These are phyloP conservation scores for Eupeodes luniger DNA, from an alignment of 2,888 invertebrate genomes.

Conservation along the genomic window DNA sequence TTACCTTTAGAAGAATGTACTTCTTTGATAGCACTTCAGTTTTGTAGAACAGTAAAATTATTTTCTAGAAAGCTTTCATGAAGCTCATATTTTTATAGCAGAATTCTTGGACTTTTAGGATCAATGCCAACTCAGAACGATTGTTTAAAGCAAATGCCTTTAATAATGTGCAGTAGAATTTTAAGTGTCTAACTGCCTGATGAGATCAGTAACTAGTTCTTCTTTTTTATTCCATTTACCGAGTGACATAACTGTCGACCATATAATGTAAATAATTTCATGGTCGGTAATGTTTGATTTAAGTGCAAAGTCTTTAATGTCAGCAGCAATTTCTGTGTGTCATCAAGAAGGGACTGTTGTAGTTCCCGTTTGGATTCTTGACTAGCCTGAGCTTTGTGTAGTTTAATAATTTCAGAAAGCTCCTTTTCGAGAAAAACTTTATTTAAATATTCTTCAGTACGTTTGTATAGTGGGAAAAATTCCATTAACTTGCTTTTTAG, in stretches of 20 bases:
- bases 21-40: constrained; percentile 97
- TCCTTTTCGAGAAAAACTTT: constrained; percentile 92
- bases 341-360: constrained; percentile 92
- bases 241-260: constrained; percentile 97
- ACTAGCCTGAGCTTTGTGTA: constrained; percentile 93
- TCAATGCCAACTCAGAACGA: constrained; percentile 93
- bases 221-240: constrained; percentile 99
- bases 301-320: constrained; percentile 93
- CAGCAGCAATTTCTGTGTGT: constrained; percentile 93
- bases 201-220: constrained; percentile 97
- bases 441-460: constrained; percentile 94
- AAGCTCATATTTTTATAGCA: constrained; percentile 99
- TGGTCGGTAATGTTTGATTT: constrained; percentile 95
- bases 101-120: constrained; percentile 97
- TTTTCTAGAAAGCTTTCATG: constrained; percentile 99
- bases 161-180: constrained; percentile 93
- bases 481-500: constrained; percentile 93
- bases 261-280: constrained; percentile 94
- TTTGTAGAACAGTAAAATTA: constrained; percentile 97
- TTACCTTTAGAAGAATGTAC: constrained; percentile 97
- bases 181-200: constrained; percentile 95
- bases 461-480: constrained; percentile 96
- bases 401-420: constrained; percentile 91
- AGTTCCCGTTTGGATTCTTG: constrained; percentile 93
- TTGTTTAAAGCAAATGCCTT: constrained; percentile 94